Evolutionary conservation across 2,888 invertebrate genomes (phyloP), one percentile per base, ranked within the genome.

Genomic region (Drosophila prolongata): DNA sequence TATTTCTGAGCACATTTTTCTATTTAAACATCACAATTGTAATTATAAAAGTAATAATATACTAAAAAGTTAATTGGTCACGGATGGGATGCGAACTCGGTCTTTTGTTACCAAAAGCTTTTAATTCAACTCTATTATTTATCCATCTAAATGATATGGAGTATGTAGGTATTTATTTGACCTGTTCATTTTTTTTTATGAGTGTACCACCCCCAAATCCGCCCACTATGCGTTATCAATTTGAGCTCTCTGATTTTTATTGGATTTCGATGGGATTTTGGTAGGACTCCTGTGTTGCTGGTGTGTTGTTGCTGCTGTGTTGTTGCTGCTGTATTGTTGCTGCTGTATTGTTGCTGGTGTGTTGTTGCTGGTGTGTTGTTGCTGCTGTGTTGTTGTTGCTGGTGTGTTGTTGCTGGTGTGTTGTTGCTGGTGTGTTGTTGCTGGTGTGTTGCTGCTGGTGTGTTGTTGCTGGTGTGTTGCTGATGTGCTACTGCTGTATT

Each of bases 161-260:
- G 1, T 9, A 8, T 8, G 8, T 9, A 24, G 3, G 19, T 19
- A 19, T 19, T 19, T 19, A 19, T 19, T 19, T 19, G 19, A 19
- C 3, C 3, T 19, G n/a, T n/a, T 38, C 16, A 40, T n/a, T 9
- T 42, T 16, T 42, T 42, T 42, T 27, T 13, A 5, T 24, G 6
- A 16, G 6, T 46, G 16, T 27, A 14, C 27, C 40, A 8, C 40
- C 16, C 14, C 56, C 56, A n/a, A 14, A 24, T 13, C 10, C 11
- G n/a, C 11, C 3, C 5, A 5, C 34, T 27, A 16, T 27, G 27
- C 35, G 27, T 61, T 35, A 61, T 60, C 60, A 61, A 30, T 14
- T 8, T 16, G 11, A 27, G 46, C 34, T 16, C 8, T 38, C n/a
- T 2, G n/a, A 19, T n/a, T 58, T 19, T 38, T n/a, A 40, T n/a